These are phyloP conservation scores for Microctonus brassicae DNA, from an alignment of 2,888 invertebrate genomes.

Conservation along the genomic window DNA sequence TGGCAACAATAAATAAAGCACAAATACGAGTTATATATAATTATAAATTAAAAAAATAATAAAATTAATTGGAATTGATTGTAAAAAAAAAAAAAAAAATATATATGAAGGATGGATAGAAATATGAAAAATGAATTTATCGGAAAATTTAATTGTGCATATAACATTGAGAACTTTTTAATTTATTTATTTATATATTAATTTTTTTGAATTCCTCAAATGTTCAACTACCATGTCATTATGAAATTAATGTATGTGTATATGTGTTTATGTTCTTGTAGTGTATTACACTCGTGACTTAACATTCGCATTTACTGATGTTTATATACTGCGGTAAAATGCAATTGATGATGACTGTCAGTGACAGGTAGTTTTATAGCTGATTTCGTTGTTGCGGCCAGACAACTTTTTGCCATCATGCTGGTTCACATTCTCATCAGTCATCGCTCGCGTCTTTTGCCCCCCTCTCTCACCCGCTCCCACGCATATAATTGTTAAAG, in stretches of 20 bases:
- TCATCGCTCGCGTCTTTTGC: slow-evolving; percentile 2
- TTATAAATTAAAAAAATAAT: too few species aligned
- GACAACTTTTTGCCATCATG: slow-evolving; percentile 26
- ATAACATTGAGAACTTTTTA: slow-evolving; percentile 14
- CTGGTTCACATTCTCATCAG: background rate
- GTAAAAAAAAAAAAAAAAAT: too few species aligned
- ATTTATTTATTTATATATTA: background rate
- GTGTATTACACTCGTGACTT: background rate
- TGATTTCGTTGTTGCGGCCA: slow-evolving; percentile 19
- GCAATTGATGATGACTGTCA: slow-evolving; percentile 3
- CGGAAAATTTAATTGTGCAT: background rate
- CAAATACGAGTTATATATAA: too few species aligned
- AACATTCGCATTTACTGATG: slow-evolving; percentile 17
- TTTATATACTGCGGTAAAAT: slow-evolving; percentile 29
- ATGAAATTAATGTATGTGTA: background rate
- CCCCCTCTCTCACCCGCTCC: background rate
- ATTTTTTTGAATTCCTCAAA: background rate
- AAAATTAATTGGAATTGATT: background rate
- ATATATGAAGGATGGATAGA: background rate
- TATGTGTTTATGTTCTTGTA: background rate
- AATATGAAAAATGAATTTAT: background rate
- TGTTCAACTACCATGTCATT: background rate
- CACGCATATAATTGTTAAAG: background rate
- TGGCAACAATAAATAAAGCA: too few species aligned
- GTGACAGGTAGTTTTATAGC: slow-evolving; percentile 17